These are phyloP conservation scores for Panagrolaimus sp. DNA, from an alignment of 1,140 invertebrate genomes.

Conservation along the genomic window DNA sequence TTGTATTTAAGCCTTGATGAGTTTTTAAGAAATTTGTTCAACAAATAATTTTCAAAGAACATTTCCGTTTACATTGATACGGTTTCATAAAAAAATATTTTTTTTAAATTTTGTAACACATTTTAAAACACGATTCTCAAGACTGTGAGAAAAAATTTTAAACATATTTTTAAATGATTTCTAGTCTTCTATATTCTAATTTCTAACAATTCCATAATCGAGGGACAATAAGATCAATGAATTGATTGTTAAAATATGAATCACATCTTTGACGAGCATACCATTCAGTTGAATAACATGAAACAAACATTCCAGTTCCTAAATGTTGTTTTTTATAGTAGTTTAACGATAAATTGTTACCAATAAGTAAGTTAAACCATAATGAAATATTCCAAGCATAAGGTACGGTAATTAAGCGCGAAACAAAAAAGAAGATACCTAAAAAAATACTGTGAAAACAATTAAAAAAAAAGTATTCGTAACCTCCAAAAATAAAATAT, in stretches of 20 bases:
- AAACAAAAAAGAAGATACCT: conserved; percentile 54
- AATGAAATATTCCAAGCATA: conserved; percentile 51
- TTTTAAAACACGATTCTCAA: too few relatives aligned
- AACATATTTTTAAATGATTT: background rate
- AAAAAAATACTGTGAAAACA: conserved; percentile 1
- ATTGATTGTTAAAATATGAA: conserved; percentile 25
- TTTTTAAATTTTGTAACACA: background rate
- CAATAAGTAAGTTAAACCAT: conserved; percentile 57
- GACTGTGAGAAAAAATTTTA: too few relatives aligned
- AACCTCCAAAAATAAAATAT: conserved; percentile 54
- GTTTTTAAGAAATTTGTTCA: background rate
- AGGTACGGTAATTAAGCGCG: conserved; percentile 43
- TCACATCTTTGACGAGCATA: conserved; percentile 52
- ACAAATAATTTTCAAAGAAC: background rate
- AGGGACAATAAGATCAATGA: conserved; percentile 25
- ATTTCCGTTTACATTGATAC: background rate
- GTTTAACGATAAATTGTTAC: conserved; percentile 13
- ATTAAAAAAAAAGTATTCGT: conserved; percentile 39
- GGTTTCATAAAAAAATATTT: background rate
- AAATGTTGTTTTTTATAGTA: background rate
- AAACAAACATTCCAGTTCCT: conserved; percentile 54
- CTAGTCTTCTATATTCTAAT: background rate
- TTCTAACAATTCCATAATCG: conserved; percentile 37
- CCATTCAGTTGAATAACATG: conserved; percentile 52
- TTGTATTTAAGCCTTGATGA: too few relatives aligned